Percentiles rank a stretch among this genome's conserved stretches.
Conservation (phyloP, 2,113 vertebrate genomes). For the Mormoops blainvillei region DNA sequence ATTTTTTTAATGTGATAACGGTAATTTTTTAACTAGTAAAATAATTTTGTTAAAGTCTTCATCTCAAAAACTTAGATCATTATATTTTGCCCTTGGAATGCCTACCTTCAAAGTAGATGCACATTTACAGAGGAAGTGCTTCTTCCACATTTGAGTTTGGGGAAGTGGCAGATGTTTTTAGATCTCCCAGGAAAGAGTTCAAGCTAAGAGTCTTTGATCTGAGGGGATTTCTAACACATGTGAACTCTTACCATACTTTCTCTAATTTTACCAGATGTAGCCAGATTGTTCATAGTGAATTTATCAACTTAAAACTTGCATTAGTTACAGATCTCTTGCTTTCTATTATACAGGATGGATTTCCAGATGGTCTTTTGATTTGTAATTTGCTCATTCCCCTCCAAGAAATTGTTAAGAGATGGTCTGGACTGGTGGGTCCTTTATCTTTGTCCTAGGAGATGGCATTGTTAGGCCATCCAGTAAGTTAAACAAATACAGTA, state of each 20-base stretch:
- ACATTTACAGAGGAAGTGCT: background rate
- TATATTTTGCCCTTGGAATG: background rate
- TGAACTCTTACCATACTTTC: background rate
- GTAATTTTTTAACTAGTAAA: background rate
- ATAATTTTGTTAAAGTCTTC: background rate
- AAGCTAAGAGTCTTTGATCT: constrained; percentile 31
- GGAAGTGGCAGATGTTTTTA: constrained; percentile 1
- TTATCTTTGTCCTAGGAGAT: background rate
- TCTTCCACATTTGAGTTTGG: background rate
- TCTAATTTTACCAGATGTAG: constrained; percentile 22
- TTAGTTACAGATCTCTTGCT: background rate
- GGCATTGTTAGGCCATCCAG: background rate
- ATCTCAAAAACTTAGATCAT: background rate
- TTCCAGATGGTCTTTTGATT: constrained; percentile 26
- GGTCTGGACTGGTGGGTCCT: background rate
- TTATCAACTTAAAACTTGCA: background rate
- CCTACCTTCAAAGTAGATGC: constrained; percentile 4
- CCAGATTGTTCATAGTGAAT: background rate
- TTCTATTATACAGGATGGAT: background rate
- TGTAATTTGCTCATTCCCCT: constrained; percentile 10
- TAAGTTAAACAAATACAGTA: background rate
- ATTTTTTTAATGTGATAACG: background rate
- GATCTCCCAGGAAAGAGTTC: constrained; percentile 9
- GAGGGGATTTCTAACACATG: constrained; percentile 12
- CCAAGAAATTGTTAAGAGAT: constrained; percentile 36